phyloP scores from a whole-genome alignment of 2,797 vertebrate genomes.

The Chanos chanos region DNA sequence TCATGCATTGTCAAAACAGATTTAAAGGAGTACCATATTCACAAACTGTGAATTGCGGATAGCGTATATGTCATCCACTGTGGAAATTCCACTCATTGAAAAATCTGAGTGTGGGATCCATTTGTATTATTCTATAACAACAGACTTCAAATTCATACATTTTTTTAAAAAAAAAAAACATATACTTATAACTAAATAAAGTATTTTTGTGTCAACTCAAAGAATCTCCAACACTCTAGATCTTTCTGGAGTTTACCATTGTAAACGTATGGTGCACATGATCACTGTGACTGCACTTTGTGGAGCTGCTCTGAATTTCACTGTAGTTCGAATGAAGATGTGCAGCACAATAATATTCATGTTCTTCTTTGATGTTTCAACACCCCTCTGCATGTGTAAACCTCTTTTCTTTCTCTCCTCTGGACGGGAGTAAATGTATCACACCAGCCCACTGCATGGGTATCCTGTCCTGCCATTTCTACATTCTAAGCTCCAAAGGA shows the following conservation, averaged over 20 bases:
- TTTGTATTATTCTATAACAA: conserved; percentile 24
- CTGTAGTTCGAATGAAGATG: too few species aligned
- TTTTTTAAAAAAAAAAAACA: too few species aligned
- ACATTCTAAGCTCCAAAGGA: conserved; percentile 26
- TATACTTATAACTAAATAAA: too few species aligned
- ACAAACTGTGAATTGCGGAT: conserved; percentile 26
- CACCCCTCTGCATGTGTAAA: conserved; percentile 5
- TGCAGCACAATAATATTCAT: too few species aligned
- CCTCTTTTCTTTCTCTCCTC: conserved; percentile 13
- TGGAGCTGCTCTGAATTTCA: too few species aligned
- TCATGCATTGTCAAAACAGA: conserved; percentile 38
- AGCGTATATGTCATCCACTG: conserved; percentile 14
- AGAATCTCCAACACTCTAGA: too few species aligned
- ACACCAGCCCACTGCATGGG: conserved; percentile 8
- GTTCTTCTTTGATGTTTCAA: too few species aligned
- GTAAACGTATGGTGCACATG: too few species aligned
- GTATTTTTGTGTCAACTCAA: too few species aligned
- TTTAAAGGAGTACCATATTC: conserved; percentile 29
- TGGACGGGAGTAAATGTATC: conserved; percentile 5
- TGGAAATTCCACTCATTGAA: conserved; percentile 28
- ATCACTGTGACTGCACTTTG: too few species aligned
- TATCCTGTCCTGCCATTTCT: conserved; percentile 16
- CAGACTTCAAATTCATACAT: too few species aligned
- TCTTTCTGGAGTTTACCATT: too few species aligned
- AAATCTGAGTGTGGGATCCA: conserved; percentile 11